phyloP scores from a whole-genome alignment of 2,797 vertebrate species.

The Petrocephalus schoutedeni region DNA sequence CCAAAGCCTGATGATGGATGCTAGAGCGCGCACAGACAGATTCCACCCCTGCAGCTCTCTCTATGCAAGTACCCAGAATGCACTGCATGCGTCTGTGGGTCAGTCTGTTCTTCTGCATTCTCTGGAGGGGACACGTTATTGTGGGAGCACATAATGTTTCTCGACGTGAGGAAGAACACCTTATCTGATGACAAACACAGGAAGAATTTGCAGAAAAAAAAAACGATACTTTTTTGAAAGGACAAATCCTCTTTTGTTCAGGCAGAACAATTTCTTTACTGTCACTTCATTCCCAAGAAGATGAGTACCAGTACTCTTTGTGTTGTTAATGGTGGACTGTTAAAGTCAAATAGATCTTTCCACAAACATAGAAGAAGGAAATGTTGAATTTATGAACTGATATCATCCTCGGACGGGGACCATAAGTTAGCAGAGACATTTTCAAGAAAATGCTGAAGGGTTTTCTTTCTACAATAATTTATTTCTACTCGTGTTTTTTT shows the following conservation, averaged over 20 bases:
- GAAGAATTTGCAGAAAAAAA: not conserved
- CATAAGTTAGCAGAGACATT: constrained; percentile 14
- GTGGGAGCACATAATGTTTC: not conserved
- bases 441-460: constrained; percentile 13
- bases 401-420: not conserved
- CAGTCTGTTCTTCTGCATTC: not conserved
- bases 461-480: not conserved
- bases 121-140: not conserved
- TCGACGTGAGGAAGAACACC: not conserved
- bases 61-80: not conserved
- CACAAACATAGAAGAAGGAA: not conserved
- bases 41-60: not conserved
- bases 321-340: not conserved
- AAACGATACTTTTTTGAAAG: not conserved
- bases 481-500: not conserved
- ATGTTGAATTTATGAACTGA: constrained; percentile 11
- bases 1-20: not conserved
- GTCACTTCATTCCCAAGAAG: not conserved
- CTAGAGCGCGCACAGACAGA: not conserved
- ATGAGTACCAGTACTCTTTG: not conserved
- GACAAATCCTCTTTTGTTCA: not conserved
- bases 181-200: not conserved
- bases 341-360: not conserved
- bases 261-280: not conserved
- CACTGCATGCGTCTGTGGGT: not conserved